Evolutionary conservation across 2,888 invertebrate species (phyloP).

Genomic region (Hydrotaea diabolus): DNA sequence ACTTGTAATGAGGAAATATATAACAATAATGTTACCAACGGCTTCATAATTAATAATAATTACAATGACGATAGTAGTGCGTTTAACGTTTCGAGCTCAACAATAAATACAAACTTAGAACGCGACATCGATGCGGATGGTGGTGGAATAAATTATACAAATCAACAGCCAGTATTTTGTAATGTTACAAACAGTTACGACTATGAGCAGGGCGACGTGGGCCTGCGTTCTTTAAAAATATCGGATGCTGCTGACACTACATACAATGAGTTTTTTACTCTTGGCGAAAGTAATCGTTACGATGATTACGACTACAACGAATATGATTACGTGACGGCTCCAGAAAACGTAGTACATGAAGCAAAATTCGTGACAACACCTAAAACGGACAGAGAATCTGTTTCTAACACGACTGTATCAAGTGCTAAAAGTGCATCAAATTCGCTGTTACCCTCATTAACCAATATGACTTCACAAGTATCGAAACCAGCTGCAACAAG

Average conservation of each 20-base stretch:
- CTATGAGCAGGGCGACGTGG: slow-evolving; percentile 47
- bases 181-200: slow-evolving; percentile 61
- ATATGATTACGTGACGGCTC: slow-evolving; percentile 68
- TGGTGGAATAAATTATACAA: slow-evolving; percentile 43
- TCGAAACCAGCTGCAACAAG: slow-evolving; percentile 58
- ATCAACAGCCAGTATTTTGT: slow-evolving; percentile 44
- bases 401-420: slow-evolving; percentile 24
- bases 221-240: slow-evolving; percentile 35
- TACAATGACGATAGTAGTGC: slow-evolving; percentile 12
- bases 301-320: slow-evolving; percentile 73
- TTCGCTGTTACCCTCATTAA: slow-evolving; percentile 70
- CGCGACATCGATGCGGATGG: neutral
- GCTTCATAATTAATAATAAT: slow-evolving; percentile 17
- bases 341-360: neutral
- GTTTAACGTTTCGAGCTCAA: slow-evolving; percentile 17
- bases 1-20: slow-evolving; percentile 32
- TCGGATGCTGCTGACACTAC: neutral
- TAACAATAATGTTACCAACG: slow-evolving; percentile 40
- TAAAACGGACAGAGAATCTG: slow-evolving; percentile 35
- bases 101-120: neutral
- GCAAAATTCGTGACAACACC: slow-evolving; percentile 35
- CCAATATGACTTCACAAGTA: slow-evolving; percentile 68
- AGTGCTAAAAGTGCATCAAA: slow-evolving; percentile 56
- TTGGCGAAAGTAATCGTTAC: slow-evolving; percentile 45
- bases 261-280: neutral